Evolutionary conservation across 2,113 vertebrate genomes (phyloP).

Genomic region (Microtus montanus): DNA sequence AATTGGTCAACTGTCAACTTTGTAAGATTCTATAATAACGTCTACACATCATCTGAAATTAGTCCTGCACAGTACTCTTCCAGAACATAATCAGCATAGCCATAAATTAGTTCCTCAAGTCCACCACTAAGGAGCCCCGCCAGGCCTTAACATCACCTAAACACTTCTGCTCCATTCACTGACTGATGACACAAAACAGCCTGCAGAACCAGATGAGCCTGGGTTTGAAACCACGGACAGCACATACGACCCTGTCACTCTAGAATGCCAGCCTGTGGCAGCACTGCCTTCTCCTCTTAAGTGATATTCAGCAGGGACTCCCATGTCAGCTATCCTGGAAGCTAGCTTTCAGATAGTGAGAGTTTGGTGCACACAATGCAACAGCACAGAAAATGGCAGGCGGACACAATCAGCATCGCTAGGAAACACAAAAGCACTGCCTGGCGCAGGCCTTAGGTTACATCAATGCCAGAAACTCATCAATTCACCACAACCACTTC

Average conservation of each 20-base stretch:
- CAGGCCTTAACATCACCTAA: not conserved
- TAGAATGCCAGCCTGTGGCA: not conserved
- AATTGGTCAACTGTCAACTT: not conserved
- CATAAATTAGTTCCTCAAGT: not conserved
- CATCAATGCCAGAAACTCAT: not conserved
- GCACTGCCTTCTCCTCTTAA: not conserved
- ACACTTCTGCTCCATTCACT: not conserved
- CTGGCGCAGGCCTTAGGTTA: not conserved
- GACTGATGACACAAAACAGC: too few relatives aligned
- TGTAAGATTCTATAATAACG: not conserved
- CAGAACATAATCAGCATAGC: not conserved
- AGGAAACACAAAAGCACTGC: not conserved
- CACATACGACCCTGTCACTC: not conserved
- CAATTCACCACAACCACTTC: not conserved
- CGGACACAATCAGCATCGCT: not conserved
- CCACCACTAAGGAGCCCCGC: not conserved
- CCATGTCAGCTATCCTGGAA: not conserved
- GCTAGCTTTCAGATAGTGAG: not conserved
- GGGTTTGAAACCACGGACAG: not conserved
- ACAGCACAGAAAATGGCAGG: not conserved
- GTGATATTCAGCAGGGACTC: not conserved
- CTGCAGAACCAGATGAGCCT: not conserved
- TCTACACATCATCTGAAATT: not conserved
- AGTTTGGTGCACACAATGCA: not conserved
- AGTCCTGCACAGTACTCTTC: not conserved